phyloP scores from a whole-genome alignment of 2,113 vertebrate genomes.

The Coracopsis vasa region DNA sequence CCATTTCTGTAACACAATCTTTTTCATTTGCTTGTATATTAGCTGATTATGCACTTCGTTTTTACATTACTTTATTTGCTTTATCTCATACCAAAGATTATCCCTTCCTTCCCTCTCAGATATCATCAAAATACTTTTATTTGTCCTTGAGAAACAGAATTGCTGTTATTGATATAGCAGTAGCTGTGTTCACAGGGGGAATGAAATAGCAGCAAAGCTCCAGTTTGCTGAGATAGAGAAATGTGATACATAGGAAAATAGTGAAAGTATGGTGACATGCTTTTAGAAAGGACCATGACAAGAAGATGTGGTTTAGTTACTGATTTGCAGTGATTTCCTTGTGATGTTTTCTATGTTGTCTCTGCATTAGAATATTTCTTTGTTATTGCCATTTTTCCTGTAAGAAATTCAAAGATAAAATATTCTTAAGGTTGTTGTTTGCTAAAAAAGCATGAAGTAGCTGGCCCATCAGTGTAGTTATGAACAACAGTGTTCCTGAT shows the following conservation, averaged over 20 bases:
- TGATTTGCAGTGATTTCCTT: background rate
- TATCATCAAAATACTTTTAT: slow-evolving; percentile 6
- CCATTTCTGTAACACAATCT: background rate
- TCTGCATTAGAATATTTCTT: background rate
- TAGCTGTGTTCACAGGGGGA: background rate
- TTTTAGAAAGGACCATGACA: background rate
- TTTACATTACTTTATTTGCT: background rate
- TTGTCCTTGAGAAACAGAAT: background rate
- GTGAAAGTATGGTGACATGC: background rate
- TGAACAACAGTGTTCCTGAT: background rate
- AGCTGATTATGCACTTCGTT: background rate
- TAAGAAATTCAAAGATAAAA: background rate
- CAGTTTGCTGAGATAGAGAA: background rate
- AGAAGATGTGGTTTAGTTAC: background rate
- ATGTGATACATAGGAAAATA: background rate
- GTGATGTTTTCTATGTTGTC: accelerated
- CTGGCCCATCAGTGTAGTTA: background rate
- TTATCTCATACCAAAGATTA: background rate
- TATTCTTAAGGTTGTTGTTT: background rate
- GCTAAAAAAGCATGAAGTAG: background rate
- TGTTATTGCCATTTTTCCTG: background rate
- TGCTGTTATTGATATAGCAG: background rate
- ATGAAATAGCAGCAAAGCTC: background rate
- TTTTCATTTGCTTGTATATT: background rate
- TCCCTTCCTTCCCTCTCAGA: background rate